phyloP scores from a whole-genome alignment of 2,113 vertebrate species.

The Prinia subflava region DNA sequence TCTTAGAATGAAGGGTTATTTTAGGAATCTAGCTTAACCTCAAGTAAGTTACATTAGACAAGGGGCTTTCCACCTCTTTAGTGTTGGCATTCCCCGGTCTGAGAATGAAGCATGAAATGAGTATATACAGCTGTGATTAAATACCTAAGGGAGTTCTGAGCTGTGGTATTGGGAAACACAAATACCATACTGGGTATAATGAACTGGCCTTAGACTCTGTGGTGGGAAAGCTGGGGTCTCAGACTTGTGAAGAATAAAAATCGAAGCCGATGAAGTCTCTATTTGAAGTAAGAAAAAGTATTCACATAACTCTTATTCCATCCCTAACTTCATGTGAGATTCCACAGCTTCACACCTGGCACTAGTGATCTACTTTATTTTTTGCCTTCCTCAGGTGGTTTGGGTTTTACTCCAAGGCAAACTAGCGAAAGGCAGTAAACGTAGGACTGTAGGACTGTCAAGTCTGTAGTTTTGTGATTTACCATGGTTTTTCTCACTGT shows the following conservation, averaged over 20 bases:
- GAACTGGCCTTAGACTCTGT: background rate
- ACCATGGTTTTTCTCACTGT: background rate
- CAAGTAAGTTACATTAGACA: background rate
- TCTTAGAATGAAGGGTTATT: background rate
- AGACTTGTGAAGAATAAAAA: background rate
- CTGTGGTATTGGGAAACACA: background rate
- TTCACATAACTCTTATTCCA: background rate
- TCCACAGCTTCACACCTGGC: background rate
- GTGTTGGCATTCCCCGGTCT: background rate
- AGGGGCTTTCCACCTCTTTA: slow-evolving; percentile 7
- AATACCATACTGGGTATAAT: background rate
- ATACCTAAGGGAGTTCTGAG: slow-evolving; percentile 1
- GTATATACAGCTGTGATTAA: slow-evolving; percentile 13
- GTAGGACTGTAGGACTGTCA: background rate
- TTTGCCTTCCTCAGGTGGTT: background rate
- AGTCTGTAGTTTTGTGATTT: background rate
- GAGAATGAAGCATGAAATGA: background rate
- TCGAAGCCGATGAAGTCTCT: background rate
- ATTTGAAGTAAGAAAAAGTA: background rate
- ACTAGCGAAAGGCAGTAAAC: background rate
- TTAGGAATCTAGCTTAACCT: slow-evolving; percentile 25
- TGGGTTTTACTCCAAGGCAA: background rate
- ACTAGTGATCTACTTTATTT: background rate
- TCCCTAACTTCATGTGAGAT: background rate
- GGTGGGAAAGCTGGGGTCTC: background rate